Percentiles rank a stretch among this genome's conserved stretches.
Conservation (phyloP, 2,113 vertebrate genomes). For the Heptranchias perlo region DNA sequence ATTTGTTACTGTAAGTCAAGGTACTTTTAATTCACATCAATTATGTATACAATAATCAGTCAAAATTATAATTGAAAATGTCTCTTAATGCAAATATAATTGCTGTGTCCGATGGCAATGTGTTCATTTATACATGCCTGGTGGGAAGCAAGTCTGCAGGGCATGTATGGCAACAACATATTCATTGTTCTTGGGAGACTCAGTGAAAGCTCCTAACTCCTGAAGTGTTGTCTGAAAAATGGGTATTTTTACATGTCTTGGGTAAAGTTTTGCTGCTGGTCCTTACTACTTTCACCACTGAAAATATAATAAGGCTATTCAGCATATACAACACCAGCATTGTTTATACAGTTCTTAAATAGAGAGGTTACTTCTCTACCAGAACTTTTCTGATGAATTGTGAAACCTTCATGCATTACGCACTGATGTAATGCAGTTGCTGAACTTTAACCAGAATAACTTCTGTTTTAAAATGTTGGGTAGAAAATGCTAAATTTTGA, state of each 20-base stretch:
- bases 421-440: not conserved
- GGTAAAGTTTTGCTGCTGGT: not conserved
- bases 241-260: slow-evolving; percentile 3
- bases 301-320: slow-evolving; percentile 31
- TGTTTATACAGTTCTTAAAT: not conserved
- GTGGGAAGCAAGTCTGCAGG: slow-evolving; percentile 13
- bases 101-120: not conserved
- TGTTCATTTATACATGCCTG: not conserved
- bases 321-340: slow-evolving; percentile 7
- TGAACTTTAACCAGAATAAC: not conserved
- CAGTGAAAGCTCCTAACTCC: not conserved
- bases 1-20: not conserved
- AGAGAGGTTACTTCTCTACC: not conserved
- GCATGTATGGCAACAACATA: not conserved
- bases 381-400: not conserved
- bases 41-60: not conserved
- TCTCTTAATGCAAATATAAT: not conserved
- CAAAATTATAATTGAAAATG: not conserved
- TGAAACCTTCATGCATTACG: not conserved
- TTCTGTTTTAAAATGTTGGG: not conserved
- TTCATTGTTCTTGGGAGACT: slow-evolving; percentile 10
- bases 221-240: slow-evolving; percentile 6
- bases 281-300: not conserved
- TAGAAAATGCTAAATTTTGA: not conserved
- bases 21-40: not conserved